Conservation (phyloP, 2,888 invertebrate genomes). For the Rhopalosiphum nymphaeae region DNA sequence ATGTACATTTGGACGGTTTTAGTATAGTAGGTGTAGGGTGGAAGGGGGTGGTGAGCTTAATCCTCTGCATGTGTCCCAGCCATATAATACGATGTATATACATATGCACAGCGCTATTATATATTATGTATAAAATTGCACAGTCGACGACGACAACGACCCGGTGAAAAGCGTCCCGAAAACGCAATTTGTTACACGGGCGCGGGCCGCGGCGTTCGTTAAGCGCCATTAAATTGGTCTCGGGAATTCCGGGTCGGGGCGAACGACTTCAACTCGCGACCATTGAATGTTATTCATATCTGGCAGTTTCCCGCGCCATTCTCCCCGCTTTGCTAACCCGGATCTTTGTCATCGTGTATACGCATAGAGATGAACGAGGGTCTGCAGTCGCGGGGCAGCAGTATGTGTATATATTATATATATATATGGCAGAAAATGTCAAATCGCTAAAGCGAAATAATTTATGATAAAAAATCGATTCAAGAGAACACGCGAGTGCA, state of each 20-base stretch:
- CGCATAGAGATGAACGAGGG: not conserved
- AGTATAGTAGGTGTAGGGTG: not conserved
- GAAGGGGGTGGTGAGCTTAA: not conserved
- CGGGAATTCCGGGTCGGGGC: slow-evolving; percentile 64
- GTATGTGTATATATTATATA: no score
- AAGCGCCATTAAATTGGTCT: slow-evolving; percentile 61
- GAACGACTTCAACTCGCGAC: not conserved
- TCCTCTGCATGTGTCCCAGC: slow-evolving; percentile 33
- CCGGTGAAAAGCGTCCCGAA: slow-evolving; percentile 44
- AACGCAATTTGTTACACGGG: slow-evolving; percentile 57
- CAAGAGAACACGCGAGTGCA: not conserved
- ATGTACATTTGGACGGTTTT: not conserved
- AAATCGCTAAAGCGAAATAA: slow-evolving; percentile 50
- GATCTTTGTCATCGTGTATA: not conserved
- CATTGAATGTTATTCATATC: slow-evolving; percentile 57
- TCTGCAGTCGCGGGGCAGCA: not conserved
- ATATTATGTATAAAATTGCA: slow-evolving; percentile 4
- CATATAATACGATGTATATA: not conserved
- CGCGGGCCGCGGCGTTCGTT: slow-evolving; percentile 23
- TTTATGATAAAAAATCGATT: slow-evolving; percentile 61
- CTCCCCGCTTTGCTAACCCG: not conserved
- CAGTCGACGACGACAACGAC: not conserved
- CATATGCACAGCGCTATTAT: not conserved
- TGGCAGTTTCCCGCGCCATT: not conserved
- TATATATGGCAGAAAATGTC: slow-evolving; percentile 31